phyloP scores from a whole-genome alignment of 92 coral and sea anemone species.

The Palythoa grandis region DNA sequence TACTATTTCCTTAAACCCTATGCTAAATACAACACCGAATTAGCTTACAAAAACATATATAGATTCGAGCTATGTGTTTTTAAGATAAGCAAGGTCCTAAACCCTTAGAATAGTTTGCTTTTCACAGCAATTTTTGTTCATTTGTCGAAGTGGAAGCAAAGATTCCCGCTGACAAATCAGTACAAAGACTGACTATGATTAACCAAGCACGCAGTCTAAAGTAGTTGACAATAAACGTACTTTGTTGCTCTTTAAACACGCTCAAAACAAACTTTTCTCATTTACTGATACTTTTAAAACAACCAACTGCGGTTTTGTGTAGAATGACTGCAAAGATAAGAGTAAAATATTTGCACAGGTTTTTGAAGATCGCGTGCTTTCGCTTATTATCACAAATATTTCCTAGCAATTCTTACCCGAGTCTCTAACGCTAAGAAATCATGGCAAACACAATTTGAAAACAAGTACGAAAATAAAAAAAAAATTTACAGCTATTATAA shows the following conservation, averaged over 20 bases:
- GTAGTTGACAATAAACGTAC: slow-evolving; percentile 25
- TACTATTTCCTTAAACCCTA: neutral
- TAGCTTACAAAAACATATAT: neutral
- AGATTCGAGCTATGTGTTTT: neutral
- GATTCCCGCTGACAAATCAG: slow-evolving; percentile 23
- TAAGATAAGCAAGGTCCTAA: neutral
- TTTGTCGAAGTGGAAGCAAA: neutral
- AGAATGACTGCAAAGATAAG: slow-evolving; percentile 31
- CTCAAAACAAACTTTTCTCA: slow-evolving; percentile 20
- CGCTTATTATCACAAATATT: neutral
- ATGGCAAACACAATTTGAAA: neutral
- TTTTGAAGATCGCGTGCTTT: slow-evolving; percentile 18
- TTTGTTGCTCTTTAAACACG: slow-evolving; percentile 33
- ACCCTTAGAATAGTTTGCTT: neutral
- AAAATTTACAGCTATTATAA: slow-evolving; percentile 47
- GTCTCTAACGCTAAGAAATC: slow-evolving; percentile 1
- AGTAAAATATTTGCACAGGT: slow-evolving; percentile 31
- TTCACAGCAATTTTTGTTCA: slow-evolving; percentile 5
- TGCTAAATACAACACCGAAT: slow-evolving; percentile 1
- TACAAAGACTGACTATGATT: neutral
- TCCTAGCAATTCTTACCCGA: neutral
- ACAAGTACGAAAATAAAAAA: neutral
- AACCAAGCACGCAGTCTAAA: slow-evolving; percentile 27
- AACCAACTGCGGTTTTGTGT: slow-evolving; percentile 36
- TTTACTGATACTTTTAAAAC: slow-evolving; percentile 34